Percentiles rank a stretch among this genome's conserved stretches.
These are phyloP conservation scores for Trachurus trachurus DNA, from an alignment of 2,797 vertebrate species.

Conservation along the genomic window DNA sequence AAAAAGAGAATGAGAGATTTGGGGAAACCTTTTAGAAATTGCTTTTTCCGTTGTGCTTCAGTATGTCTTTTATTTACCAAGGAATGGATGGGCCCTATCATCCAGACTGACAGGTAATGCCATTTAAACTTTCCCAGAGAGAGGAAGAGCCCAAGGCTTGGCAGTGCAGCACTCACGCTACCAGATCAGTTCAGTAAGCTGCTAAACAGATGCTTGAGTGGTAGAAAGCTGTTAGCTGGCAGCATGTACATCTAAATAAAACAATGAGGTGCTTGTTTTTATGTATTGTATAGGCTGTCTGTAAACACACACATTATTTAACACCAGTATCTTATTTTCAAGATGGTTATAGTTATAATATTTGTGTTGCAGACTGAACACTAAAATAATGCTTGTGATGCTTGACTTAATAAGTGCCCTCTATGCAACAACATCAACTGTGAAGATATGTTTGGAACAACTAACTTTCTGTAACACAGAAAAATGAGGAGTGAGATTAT, in stretches of 20 bases:
- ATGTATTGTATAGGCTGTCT: background rate
- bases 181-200: constrained; percentile 36
- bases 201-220: constrained; percentile 39
- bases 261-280: background rate
- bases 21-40: constrained; percentile 62
- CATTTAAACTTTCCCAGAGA: constrained; percentile 66
- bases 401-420: background rate
- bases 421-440: background rate
- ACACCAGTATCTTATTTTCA: background rate
- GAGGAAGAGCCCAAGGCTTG: constrained; percentile 61
- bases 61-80: constrained; percentile 68
- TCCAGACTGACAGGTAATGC: constrained; percentile 69
- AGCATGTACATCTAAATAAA: background rate
- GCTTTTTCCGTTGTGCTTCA: constrained; percentile 55
- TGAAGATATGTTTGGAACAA: background rate
- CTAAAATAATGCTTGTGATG: background rate
- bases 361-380: background rate
- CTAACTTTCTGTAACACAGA: background rate
- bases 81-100: constrained; percentile 65
- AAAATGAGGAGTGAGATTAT: background rate
- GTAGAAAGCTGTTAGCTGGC: constrained; percentile 29
- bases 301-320: background rate
- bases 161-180: constrained; percentile 24
- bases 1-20: constrained; percentile 71
- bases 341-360: background rate